A percentile compares a stretch with the other conserved stretches of the same genome.
These are phyloP conservation scores for Chloropsis cyanopogon DNA, from an alignment of 2,113 vertebrate species.

Conservation along the genomic window DNA sequence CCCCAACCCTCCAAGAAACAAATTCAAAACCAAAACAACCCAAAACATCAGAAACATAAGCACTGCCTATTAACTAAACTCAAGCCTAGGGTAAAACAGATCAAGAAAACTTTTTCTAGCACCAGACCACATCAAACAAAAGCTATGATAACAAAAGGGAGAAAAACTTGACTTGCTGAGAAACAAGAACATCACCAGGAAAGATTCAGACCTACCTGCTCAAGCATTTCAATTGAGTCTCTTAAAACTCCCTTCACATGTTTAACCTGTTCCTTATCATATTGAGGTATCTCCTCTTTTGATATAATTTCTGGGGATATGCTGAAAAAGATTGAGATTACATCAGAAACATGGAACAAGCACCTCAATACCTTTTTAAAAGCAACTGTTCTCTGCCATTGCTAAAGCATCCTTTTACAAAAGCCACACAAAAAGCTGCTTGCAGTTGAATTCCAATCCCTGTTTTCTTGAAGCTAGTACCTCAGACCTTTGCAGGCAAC, in stretches of 20 bases:
- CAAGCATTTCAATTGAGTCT: constrained; percentile 90
- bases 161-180: neutral
- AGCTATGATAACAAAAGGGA: neutral
- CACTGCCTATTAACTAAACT: neutral
- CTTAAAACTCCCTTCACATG: constrained; percentile 85
- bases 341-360: neutral
- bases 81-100: neutral
- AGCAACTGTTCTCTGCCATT: neutral
- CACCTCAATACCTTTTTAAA: neutral
- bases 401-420: neutral
- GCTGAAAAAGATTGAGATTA: constrained; percentile 60
- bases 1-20: neutral
- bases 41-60: neutral
- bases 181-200: neutral
- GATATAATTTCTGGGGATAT: constrained; percentile 60
- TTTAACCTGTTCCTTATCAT: constrained; percentile 63
- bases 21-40: neutral
- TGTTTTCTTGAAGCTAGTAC: neutral
- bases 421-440: neutral
- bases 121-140: neutral
- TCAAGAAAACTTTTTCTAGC: neutral
- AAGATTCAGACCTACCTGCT: constrained; percentile 77
- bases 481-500: neutral
- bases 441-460: neutral
- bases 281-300: constrained; percentile 54